These are phyloP conservation scores for Pinna nobilis DNA, from an alignment of 1,140 invertebrate genomes.

Conservation along the genomic window DNA sequence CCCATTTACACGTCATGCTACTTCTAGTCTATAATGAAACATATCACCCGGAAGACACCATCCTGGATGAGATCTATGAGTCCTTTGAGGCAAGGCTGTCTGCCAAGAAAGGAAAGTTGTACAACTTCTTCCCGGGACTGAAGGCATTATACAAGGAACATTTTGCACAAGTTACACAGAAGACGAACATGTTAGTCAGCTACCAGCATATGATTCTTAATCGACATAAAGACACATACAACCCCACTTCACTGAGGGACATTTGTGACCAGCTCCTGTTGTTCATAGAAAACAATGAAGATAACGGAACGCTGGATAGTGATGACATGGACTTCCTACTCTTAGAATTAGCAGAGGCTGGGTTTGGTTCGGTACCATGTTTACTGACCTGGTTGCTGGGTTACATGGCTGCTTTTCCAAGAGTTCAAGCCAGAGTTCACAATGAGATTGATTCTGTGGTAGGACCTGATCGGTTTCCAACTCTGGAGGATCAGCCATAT, in stretches of 20 bases:
- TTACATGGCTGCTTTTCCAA: slow-evolving; percentile 84
- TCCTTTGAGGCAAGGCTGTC: slow-evolving; percentile 47
- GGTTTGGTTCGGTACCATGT: slow-evolving; percentile 89
- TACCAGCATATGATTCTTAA: slow-evolving; percentile 57
- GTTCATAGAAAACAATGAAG: slow-evolving; percentile 62
- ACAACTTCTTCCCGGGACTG: slow-evolving; percentile 50
- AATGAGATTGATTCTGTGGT: slow-evolving; percentile 61
- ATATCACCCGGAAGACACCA: slow-evolving; percentile 49
- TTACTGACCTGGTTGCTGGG: slow-evolving; percentile 91
- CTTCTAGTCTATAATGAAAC: slow-evolving; percentile 59
- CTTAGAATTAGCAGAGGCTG: slow-evolving; percentile 89
- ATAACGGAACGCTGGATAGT: slow-evolving; percentile 50
- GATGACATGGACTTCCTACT: slow-evolving; percentile 60
- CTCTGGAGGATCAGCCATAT: slow-evolving; percentile 54
- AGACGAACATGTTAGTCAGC: slow-evolving; percentile 34
- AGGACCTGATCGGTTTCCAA: slow-evolving; percentile 55
- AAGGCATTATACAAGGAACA: slow-evolving; percentile 46
- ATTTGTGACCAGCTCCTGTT: slow-evolving; percentile 59
- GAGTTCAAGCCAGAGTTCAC: slow-evolving; percentile 79
- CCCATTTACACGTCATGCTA: slow-evolving; percentile 58
- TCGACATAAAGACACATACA: slow-evolving; percentile 60
- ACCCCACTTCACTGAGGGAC: slow-evolving; percentile 55
- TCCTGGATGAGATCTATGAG: slow-evolving; percentile 55
- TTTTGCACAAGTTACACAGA: slow-evolving; percentile 32
- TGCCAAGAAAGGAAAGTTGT: slow-evolving; percentile 31